These are phyloP conservation scores for Antheraea assamensis DNA, from an alignment of 2,888 invertebrate genomes.

Conservation along the genomic window DNA sequence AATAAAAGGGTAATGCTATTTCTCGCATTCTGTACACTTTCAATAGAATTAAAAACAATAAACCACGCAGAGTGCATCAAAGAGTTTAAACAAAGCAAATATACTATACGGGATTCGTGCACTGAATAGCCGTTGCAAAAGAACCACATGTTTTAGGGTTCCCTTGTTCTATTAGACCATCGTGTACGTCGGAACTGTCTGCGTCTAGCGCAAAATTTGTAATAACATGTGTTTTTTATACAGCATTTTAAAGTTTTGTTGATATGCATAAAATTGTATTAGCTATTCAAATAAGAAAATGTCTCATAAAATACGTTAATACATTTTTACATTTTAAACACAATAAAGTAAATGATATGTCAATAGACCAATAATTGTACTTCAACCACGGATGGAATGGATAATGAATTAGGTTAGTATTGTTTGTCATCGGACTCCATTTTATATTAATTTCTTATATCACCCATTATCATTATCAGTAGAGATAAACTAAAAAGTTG, in stretches of 20 bases:
- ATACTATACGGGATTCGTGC: neutral
- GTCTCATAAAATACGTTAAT: too few species aligned
- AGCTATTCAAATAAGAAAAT: neutral
- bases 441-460: neutral
- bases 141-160: conserved; percentile 11
- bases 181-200: neutral
- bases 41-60: conserved; percentile 11
- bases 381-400: neutral
- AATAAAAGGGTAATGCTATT: neutral
- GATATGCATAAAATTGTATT: neutral
- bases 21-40: neutral
- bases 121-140: neutral
- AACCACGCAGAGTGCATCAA: conserved; percentile 9
- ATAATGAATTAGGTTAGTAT: neutral
- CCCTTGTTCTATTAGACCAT: neutral
- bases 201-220: neutral
- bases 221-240: neutral
- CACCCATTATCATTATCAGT: too few species aligned
- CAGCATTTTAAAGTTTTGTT: neutral
- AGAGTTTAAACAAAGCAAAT: conserved; percentile 6
- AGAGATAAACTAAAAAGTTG: too few species aligned
- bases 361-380: neutral
- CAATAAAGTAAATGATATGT: neutral
- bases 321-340: too few species aligned
- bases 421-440: neutral